Conservation (phyloP, 1,140 invertebrate genomes). For the Gryon sp. region DNA sequence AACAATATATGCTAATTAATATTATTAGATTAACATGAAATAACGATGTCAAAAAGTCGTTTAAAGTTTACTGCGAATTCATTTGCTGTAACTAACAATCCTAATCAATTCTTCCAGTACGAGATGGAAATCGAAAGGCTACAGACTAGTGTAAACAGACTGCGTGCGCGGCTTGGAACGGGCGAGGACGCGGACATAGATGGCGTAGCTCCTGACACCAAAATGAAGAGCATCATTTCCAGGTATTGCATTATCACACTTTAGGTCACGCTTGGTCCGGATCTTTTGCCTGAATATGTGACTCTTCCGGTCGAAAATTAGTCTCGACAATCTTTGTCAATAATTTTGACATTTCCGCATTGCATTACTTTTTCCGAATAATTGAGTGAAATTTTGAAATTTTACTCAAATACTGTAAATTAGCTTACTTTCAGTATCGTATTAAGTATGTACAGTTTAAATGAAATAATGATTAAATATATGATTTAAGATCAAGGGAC, state of each 20-base stretch:
- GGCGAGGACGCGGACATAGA: conserved; percentile 81
- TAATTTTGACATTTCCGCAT: conserved; percentile 7
- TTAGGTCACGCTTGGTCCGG: conserved; percentile 60
- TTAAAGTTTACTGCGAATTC: conserved; percentile 39
- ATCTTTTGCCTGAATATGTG: conserved; percentile 73
- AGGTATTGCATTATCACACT: conserved; percentile 81
- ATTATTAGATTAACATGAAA: no score
- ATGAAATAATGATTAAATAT: not conserved
- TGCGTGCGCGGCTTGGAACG: conserved; percentile 80
- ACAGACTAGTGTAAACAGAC: conserved; percentile 86
- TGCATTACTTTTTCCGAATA: conserved; percentile 19
- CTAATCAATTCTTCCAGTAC: conserved; percentile 79
- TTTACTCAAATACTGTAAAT: no score
- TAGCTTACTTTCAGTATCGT: not conserved
- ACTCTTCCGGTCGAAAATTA: conserved; percentile 51
- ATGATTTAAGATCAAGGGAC: conserved; percentile 12
- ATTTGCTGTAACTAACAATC: conserved; percentile 75
- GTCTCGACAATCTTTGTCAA: conserved; percentile 17
- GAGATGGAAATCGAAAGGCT: conserved; percentile 89
- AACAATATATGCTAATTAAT: no score
- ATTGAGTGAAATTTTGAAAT: no score
- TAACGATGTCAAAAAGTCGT: conserved; percentile 16
- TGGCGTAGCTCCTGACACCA: conserved; percentile 82
- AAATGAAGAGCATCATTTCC: conserved; percentile 89
- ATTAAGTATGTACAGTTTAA: not conserved